Evolutionary conservation across 2,797 vertebrate species (phyloP).

Genomic region (Chrysocyon brachyurus): DNA sequence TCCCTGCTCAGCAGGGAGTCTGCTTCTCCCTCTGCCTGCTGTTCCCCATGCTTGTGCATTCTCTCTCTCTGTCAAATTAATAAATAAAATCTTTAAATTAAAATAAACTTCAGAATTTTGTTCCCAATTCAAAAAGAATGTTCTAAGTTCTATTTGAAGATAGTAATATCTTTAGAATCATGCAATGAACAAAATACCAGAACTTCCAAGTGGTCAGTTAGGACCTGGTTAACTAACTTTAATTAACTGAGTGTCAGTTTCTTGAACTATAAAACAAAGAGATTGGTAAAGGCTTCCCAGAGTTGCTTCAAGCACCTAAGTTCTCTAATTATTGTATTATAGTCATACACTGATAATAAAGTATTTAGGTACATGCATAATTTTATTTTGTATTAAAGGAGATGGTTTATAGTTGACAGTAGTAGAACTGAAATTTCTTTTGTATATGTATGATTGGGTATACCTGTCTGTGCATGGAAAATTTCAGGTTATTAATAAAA

Average conservation of each 20-base stretch:
- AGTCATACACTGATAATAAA: neutral
- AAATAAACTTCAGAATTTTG: neutral
- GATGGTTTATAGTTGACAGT: neutral
- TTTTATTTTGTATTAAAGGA: slow-evolving; percentile 60
- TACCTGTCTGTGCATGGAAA: neutral
- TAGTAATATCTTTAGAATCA: slow-evolving; percentile 51
- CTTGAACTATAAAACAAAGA: slow-evolving; percentile 12
- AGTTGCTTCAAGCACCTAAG: neutral
- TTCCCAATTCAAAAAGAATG: neutral
- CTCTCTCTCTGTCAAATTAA: no score
- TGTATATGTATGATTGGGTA: slow-evolving; percentile 1
- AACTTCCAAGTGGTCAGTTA: neutral
- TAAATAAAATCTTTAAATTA: no score
- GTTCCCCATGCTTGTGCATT: no score
- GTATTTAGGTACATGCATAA: neutral
- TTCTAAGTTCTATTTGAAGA: neutral
- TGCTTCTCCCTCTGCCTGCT: no score
- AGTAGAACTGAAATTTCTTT: slow-evolving; percentile 23
- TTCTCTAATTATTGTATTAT: neutral
- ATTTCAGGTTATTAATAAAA: slow-evolving; percentile 45
- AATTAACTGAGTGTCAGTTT: slow-evolving; percentile 28
- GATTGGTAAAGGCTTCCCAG: neutral
- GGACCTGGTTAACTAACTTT: neutral
- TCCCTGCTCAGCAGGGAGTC: no score
- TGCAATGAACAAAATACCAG: slow-evolving; percentile 29